Percentiles rank a stretch among this genome's conserved stretches.
Conservation (phyloP, 2,113 vertebrate genomes). For the Pluvialis apricaria region DNA sequence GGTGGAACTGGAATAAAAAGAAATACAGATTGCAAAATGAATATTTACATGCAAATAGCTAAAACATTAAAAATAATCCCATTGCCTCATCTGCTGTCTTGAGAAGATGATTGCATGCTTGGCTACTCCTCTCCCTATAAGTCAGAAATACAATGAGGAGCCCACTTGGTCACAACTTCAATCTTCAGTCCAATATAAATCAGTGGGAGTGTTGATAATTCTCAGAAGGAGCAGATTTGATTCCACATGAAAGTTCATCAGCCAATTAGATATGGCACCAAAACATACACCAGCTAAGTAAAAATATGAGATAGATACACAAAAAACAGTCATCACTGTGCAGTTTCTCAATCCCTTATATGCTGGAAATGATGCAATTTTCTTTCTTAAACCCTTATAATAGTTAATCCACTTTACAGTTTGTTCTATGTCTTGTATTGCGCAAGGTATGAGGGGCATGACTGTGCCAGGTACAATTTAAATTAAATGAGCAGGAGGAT, state of each 20-base stretch:
- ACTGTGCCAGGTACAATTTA: not conserved
- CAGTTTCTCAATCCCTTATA: not conserved
- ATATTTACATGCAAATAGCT: not conserved
- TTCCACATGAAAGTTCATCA: not conserved
- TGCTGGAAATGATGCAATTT: not conserved
- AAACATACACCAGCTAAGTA: not conserved
- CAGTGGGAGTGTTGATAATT: not conserved
- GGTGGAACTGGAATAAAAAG: not conserved
- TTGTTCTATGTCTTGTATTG: not conserved
- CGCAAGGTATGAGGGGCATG: not conserved
- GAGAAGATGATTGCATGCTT: not conserved
- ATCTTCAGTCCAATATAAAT: not conserved
- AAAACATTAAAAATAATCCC: not conserved
- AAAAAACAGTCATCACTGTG: not conserved
- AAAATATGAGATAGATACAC: not conserved
- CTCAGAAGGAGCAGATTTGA: not conserved
- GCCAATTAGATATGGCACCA: not conserved
- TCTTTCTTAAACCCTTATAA: not conserved
- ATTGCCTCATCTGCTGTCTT: not conserved
- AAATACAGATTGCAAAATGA: not conserved
- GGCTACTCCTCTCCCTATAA: not conserved
- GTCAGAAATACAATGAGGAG: not conserved
- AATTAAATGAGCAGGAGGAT: not conserved
- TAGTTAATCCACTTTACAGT: not conserved
- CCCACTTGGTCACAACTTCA: not conserved